Conservation (phyloP, 1,140 invertebrate species). For the Drosophila kanapiae region DNA sequence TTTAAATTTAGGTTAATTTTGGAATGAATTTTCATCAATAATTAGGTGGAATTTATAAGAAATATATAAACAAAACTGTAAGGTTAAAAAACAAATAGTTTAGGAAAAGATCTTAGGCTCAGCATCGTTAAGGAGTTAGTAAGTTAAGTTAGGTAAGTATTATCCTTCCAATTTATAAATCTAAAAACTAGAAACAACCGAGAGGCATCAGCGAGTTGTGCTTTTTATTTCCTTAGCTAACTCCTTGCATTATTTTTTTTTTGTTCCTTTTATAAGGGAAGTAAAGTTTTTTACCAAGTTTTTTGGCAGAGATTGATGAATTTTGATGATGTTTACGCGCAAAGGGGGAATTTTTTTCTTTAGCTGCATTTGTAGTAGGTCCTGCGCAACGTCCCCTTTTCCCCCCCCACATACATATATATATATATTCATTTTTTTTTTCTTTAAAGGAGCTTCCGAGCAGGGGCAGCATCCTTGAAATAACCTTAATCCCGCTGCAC, state of each 20-base stretch:
- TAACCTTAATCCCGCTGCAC: slow-evolving; percentile 82
- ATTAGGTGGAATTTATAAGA: background rate
- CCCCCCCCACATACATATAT: background rate
- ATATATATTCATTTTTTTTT: background rate
- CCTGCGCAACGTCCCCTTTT: slow-evolving; percentile 2
- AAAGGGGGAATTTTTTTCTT: slow-evolving; percentile 73
- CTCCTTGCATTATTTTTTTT: background rate
- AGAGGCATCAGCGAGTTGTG: slow-evolving; percentile 7
- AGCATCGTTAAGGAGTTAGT: too few species aligned
- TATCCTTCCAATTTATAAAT: background rate
- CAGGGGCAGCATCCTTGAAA: slow-evolving; percentile 78
- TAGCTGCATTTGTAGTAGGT: slow-evolving; percentile 54
- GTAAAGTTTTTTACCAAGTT: slow-evolving; percentile 72
- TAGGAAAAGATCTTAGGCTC: too few species aligned
- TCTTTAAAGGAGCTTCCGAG: slow-evolving; percentile 27
- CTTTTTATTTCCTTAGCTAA: background rate
- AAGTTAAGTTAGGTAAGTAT: too few species aligned
- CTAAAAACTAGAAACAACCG: background rate
- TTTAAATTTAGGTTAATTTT: too few species aligned
- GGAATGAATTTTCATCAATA: background rate
- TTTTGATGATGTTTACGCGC: slow-evolving; percentile 84
- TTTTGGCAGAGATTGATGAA: slow-evolving; percentile 85
- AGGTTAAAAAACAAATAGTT: background rate
- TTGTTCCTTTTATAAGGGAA: background rate
- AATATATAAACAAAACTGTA: background rate